Evolutionary conservation across 2,888 invertebrate species (phyloP).

Genomic region (Andrena minutula): DNA sequence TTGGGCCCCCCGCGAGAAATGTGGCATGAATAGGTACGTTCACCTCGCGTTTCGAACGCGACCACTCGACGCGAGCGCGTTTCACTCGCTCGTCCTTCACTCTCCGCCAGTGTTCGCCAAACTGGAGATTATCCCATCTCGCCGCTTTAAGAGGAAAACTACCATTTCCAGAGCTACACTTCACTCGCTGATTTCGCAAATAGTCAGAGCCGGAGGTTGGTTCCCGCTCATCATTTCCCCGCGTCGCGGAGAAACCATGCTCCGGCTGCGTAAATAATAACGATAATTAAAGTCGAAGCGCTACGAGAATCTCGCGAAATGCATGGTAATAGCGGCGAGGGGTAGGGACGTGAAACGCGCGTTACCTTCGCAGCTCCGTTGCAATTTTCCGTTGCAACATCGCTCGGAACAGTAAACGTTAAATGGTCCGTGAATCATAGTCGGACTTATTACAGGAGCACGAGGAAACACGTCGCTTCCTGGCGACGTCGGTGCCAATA

Average conservation of each 20-base stretch:
- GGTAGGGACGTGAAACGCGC: not conserved
- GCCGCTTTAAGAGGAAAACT: not conserved
- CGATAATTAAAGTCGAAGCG: conserved; percentile 39
- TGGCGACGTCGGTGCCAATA: conserved; percentile 3
- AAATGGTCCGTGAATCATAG: conserved; percentile 4
- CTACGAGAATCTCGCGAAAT: conserved; percentile 3
- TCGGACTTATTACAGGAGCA: conserved; percentile 8
- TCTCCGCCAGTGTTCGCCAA: not conserved
- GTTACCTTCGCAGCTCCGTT: not conserved
- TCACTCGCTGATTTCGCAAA: not conserved
- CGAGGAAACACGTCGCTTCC: not conserved
- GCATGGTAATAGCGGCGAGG: conserved; percentile 22
- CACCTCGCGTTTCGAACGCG: conserved; percentile 16
- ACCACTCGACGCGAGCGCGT: not conserved
- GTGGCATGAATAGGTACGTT: conserved; percentile 32
- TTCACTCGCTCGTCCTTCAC: not conserved
- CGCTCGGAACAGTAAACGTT: not conserved
- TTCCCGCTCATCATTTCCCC: not conserved
- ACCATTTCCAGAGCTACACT: too few species aligned
- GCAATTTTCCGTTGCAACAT: conserved; percentile 1
- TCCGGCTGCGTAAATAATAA: conserved; percentile 22
- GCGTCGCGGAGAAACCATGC: conserved; percentile 18
- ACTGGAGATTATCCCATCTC: not conserved
- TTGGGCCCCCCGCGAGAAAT: conserved; percentile 15
- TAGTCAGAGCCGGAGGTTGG: too few species aligned